Base-by-base conservation (phyloP, 2,888 invertebrate genomes). In the Acrocera orbiculus region DNA sequence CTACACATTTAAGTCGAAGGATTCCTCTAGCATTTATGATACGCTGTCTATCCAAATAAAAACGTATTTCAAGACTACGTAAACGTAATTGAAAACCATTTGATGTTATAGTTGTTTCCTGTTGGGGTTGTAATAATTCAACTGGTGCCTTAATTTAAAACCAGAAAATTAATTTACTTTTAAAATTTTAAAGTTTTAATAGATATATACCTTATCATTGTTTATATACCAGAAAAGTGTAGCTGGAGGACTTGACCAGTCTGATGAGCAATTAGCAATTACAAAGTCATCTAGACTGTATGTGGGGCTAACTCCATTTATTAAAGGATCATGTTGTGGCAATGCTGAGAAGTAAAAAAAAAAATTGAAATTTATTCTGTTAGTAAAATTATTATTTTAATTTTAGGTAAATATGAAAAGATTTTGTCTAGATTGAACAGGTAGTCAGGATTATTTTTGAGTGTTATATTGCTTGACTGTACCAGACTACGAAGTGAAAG, bases 181-280 rank as follows among this genome's bases (percentile, higher is more conserved):
- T 6, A 19, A 19, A 19, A 6, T 19, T 19, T 8, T 8, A 19
- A 19, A 19, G 8, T 19, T 19, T 6, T 6, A 19, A 19, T 19
- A 19, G 8, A 8, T 19, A 19, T 5, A 31, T 38, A 56, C 58
- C 51, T 50, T 47, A 10, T 50, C 43, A 23, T 49, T 53, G 42
- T 58, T 56, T 27, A 57, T 51, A 29, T 49, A 53, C 58, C 57
- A 57, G 10, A 47, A 48, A 9, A 57, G 43, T 13, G 43, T 45
- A 17, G 54, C 52, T 32, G 50, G 43, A 14, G 55, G 50, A 41
- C 53, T 56, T 15, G 58, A 53, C 37, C 50, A 54, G 38, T 58
- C 57, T 5, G 57, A 51, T 40, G 52, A 51, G 38, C 57, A 57
- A 39, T 57, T 57, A 30, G 55, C 54, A 35, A 47, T 46, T 28